A percentile compares a stretch with the other conserved stretches of the same genome.
phyloP scores from a whole-genome alignment of 2,888 invertebrate species.

The Cetonia aurata region DNA sequence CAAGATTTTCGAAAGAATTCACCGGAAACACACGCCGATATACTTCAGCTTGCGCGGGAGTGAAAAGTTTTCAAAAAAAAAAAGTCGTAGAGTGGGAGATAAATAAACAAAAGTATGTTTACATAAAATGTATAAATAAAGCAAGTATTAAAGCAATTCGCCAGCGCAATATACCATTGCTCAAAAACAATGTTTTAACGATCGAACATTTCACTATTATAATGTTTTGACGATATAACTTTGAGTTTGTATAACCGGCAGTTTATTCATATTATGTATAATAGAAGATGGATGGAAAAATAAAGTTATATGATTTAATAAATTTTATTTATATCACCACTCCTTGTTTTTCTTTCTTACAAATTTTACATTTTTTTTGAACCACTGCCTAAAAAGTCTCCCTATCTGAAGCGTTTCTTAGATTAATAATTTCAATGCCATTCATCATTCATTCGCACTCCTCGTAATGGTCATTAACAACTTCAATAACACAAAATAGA shows the following conservation, averaged over 20 bases:
- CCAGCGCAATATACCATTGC: slow-evolving; percentile 41
- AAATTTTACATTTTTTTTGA: not conserved
- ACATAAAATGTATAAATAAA: slow-evolving; percentile 24
- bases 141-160: slow-evolving; percentile 9
- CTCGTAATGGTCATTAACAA: too few relatives aligned
- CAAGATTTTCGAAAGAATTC: slow-evolving; percentile 1
- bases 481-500: too few relatives aligned
- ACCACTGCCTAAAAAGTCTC: too few relatives aligned
- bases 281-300: slow-evolving; percentile 25
- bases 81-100: not conserved
- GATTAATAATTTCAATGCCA: too few relatives aligned
- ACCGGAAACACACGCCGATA: not conserved
- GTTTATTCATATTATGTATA: slow-evolving; percentile 29
- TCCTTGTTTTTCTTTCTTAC: slow-evolving; percentile 1
- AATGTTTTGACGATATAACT: slow-evolving; percentile 18
- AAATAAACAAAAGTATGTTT: slow-evolving; percentile 1
- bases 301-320: slow-evolving; percentile 43
- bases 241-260: slow-evolving; percentile 38
- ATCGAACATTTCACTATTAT: slow-evolving; percentile 12
- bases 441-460: too few relatives aligned
- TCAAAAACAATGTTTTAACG: slow-evolving; percentile 21
- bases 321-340: slow-evolving; percentile 45
- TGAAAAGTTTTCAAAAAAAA: too few relatives aligned
- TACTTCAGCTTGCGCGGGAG: slow-evolving; percentile 11
- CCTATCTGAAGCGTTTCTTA: too few relatives aligned